Percentiles rank a stretch among this genome's conserved stretches.
Conservation (phyloP, 2,113 vertebrate genomes). For the Clupea harengus region DNA sequence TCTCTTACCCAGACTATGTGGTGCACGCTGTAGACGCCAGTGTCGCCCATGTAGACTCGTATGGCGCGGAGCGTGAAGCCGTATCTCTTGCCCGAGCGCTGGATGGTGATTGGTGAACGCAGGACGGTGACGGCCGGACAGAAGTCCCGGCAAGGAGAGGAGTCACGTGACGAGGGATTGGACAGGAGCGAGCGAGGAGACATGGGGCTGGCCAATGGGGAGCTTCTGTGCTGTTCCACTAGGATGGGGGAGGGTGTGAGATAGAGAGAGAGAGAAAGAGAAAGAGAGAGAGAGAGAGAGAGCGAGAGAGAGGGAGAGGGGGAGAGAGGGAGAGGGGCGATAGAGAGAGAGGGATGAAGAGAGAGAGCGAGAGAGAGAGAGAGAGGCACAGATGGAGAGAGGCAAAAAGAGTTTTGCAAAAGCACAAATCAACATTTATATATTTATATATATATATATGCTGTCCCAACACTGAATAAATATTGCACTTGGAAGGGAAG, state of each 20-base stretch:
- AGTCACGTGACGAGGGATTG: constrained; percentile 89
- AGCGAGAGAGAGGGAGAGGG: neutral
- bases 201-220: constrained; percentile 90
- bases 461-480: too few relatives aligned
- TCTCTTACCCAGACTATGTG: constrained; percentile 88
- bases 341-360: neutral
- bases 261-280: neutral
- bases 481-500: too few relatives aligned
- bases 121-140: constrained; percentile 81
- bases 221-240: constrained; percentile 88
- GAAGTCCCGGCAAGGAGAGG: constrained; percentile 88
- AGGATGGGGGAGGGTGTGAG: constrained; percentile 13
- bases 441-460: too few relatives aligned
- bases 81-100: constrained; percentile 89
- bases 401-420: too few relatives aligned
- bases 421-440: too few relatives aligned
- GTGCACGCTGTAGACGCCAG: constrained; percentile 89
- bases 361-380: too few relatives aligned
- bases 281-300: neutral
- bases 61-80: constrained; percentile 92
- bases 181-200: constrained; percentile 89
- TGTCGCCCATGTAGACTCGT: constrained; percentile 91
- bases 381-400: too few relatives aligned
- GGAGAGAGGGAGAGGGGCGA: neutral
- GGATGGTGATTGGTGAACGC: constrained; percentile 89